These are phyloP conservation scores for Scaptomyza cyrtandrae DNA, from an alignment of 2,888 invertebrate species.

Conservation along the genomic window DNA sequence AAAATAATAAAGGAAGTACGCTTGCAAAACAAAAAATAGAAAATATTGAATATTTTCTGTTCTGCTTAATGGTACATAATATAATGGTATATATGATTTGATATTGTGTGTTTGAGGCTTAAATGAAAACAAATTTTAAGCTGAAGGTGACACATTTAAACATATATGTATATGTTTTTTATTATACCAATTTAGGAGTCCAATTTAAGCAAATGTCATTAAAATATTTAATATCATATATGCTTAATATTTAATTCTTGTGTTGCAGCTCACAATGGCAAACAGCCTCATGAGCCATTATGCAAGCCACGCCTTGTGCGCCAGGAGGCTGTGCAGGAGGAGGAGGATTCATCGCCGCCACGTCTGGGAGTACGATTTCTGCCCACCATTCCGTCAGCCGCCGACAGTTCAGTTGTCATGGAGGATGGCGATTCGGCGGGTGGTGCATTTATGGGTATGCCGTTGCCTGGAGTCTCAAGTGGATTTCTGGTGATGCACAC, in stretches of 20 bases:
- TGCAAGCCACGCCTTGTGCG: conserved; percentile 91
- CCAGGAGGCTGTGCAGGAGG: conserved; percentile 92
- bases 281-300: conserved; percentile 76
- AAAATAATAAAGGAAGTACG: no score
- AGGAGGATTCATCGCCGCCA: conserved; percentile 86
- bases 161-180: no score
- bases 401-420: conserved; percentile 89
- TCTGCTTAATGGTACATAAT: no score
- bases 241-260: not conserved
- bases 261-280: conserved; percentile 82
- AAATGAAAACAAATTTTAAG: no score
- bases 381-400: conserved; percentile 90
- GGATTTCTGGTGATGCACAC: conserved; percentile 61
- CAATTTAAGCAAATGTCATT: not conserved
- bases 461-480: conserved; percentile 59
- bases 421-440: conserved; percentile 86
- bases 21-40: no score
- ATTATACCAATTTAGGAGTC: not conserved
- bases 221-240: not conserved
- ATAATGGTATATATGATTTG: no score
- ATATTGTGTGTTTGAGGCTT: no score
- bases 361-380: conserved; percentile 87
- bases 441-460: conserved; percentile 62
- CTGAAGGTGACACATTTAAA: no score
- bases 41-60: no score